Base-by-base conservation (phyloP, 2,888 invertebrate species). In the Abrostola tripartita region DNA sequence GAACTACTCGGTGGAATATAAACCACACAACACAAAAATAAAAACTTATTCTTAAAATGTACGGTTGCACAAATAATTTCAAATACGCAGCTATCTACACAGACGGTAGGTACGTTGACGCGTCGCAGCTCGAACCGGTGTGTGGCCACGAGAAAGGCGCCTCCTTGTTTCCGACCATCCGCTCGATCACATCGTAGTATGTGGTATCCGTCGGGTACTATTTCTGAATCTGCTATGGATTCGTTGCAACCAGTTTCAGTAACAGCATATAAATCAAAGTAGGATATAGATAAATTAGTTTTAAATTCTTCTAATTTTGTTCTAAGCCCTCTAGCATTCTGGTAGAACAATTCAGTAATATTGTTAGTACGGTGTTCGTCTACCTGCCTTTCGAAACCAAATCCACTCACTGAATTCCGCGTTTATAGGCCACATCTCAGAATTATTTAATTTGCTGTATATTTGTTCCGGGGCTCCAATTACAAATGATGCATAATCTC, bases 1-100 rank as follows among this genome's bases (percentile, higher is more conserved):
- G 24, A 38, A 69, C 44, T 74, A 74, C 5, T 74, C 75, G 37
- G 44, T 52, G 71, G 72, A 38, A 78, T 76, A 41, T 78, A 74
- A 12, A 71, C 60, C 5, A 75, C 70, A 57, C 72, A 74, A 54
- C 64, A 70, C 12, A 66, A 52, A 64, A 73, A 74, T 36, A 74
- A 58, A 52, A 57, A 50, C 35, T 14, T 6, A 6, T 58, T 37
- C 12, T 59, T 54, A 41, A 57, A 52, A 52, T 73, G 57, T 6
- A 76, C 71, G 0, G 53, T 58, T 41, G 67, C 73, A 66, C 72
- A 55, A 37, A 76, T 58, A 7, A 75, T 11, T 69, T 79, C 79
- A 40, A 79, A 79, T n/a, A 47, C 64, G 41, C 55, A 47, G n/a
- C 49, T 51, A 36, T 68, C 62, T 7, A 74, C 50, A 50, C 42